A percentile compares a stretch with the other conserved stretches of the same genome.
Conservation (phyloP, 2,797 vertebrate genomes). For the Hydrocynus forskahlii region DNA sequence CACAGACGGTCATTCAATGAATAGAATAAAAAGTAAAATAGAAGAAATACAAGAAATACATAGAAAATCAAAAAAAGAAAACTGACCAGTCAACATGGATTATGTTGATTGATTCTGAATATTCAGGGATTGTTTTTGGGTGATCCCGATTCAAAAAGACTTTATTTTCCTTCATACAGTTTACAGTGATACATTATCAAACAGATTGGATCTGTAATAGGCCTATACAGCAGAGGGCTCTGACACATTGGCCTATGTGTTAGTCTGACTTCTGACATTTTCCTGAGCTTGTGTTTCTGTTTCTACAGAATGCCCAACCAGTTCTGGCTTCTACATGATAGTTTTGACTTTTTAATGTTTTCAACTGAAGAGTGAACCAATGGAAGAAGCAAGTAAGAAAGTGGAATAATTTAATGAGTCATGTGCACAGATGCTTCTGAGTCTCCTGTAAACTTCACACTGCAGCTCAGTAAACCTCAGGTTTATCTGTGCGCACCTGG, state of each 20-base stretch:
- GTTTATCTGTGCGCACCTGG: background rate
- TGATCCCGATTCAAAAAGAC: no score
- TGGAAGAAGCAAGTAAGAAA: background rate
- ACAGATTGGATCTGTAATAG: background rate
- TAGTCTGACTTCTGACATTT: background rate
- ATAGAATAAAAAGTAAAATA: no score
- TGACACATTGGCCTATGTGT: background rate
- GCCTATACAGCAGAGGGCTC: background rate
- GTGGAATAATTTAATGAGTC: background rate
- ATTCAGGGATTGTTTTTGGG: background rate
- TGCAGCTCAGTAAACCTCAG: background rate
- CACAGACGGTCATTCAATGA: no score
- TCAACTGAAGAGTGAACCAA: background rate
- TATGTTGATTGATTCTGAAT: background rate
- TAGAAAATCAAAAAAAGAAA: background rate
- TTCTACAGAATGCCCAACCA: background rate
- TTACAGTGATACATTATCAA: no score
- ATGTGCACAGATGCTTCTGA: background rate
- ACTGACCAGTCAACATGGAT: background rate
- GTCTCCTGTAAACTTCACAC: background rate
- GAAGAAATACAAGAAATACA: no score
- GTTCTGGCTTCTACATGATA: background rate
- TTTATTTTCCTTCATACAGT: no score
- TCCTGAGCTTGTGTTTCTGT: background rate
- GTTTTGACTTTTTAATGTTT: background rate